Base-by-base conservation (phyloP, 2,888 invertebrate species). In the Xestia xanthographa region DNA sequence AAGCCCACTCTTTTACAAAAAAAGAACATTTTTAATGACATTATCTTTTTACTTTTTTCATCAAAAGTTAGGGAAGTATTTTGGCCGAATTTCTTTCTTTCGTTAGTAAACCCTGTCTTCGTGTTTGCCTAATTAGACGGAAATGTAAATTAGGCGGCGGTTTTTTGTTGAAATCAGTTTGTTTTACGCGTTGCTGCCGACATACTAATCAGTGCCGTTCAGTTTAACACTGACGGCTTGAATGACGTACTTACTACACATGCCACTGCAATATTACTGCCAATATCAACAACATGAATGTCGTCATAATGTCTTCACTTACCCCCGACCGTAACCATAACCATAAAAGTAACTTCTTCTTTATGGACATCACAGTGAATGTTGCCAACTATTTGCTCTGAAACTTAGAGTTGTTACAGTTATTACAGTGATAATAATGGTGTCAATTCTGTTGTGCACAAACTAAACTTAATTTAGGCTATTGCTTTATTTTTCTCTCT, bases 101-200 rank as follows among this genome's bases (percentile, higher is more conserved):
- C n/a, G 29, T 58, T 60, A 17, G 53, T 62, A 73, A 77, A 77
- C 70, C 66, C 68, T 68, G 69, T 77, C 77, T 73, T 75, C 50
- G 60, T 66, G 76, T 71, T 80, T 72, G 68, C 66, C 69, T 79
- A 84, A 82, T 85, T 84, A 78, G 67, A 70, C 20, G 56, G 60
- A 73, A 83, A 75, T 76, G 70, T 77, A 76, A 75, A 82, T 79
- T 83, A 70, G 63, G 43, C 38, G 12, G 34, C 43, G 22, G 69
- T 66, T 77, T 83, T 82, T 70, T 63, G 56, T 73, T 50, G 22
- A 68, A 60, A 29, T 45, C 6, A 45, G 38, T 71, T 72, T 26
- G 22, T 68, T 65, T n/a, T 53, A 29, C 17, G 8, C 38, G 14
- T 56, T 56, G 8, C 26, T 62, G 26, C 63, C 26, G 8, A 41